These are phyloP conservation scores for Gorsachius goisagi DNA, from an alignment of 2,113 vertebrate species.

Conservation along the genomic window DNA sequence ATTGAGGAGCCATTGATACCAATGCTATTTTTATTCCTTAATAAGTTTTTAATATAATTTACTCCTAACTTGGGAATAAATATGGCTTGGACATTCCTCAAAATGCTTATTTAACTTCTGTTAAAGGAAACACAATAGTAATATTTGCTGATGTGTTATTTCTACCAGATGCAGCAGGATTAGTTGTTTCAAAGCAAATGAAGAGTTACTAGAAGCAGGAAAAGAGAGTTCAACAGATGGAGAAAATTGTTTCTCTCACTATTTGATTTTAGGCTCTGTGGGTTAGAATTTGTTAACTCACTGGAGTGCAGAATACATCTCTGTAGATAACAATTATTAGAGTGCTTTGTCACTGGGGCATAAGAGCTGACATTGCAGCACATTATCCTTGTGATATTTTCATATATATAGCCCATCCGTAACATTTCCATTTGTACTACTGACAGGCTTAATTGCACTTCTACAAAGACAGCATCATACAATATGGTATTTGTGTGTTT, in stretches of 20 bases:
- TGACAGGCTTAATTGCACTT: conserved; percentile 30
- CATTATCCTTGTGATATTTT: conserved; percentile 8
- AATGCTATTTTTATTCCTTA: not conserved
- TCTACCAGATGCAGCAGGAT: not conserved
- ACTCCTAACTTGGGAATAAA: not conserved
- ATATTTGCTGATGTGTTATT: not conserved
- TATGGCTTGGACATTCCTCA: not conserved
- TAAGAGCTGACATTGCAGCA: not conserved
- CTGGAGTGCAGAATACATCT: conserved; percentile 45
- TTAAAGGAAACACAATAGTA: not conserved
- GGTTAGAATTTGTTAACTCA: conserved; percentile 57
- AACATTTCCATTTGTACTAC: conserved; percentile 5
- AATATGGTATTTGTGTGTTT: not conserved
- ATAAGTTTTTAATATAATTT: not conserved
- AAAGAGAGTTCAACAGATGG: not conserved
- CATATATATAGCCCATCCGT: not conserved
- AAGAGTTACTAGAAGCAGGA: not conserved
- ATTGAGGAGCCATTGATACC: not conserved
- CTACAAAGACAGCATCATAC: not conserved
- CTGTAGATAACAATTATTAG: conserved; percentile 55
- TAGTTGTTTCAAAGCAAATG: not conserved
- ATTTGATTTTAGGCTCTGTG: conserved; percentile 35
- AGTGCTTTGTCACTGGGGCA: conserved; percentile 32
- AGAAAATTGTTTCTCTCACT: not conserved
- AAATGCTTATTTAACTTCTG: not conserved